Base-by-base conservation (phyloP, 2,797 vertebrate genomes). In the Bufotes viridis region DNA sequence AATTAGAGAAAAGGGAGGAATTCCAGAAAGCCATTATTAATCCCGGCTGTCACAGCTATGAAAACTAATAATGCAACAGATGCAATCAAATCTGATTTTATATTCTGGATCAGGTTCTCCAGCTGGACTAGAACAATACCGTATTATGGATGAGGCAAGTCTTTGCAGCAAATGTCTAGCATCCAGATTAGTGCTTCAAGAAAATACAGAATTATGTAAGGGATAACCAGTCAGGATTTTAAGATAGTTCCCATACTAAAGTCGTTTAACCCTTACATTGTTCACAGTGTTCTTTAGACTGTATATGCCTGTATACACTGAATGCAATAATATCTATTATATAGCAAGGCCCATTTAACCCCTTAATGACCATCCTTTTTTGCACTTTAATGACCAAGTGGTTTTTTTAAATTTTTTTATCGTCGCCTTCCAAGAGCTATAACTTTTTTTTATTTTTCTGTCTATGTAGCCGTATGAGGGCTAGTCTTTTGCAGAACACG, bases 1-100 rank as follows among this genome's bases (percentile, higher is more conserved):
- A 94, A 94, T 91, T 90, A 92, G 91, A 86, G 90, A 89, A 90
- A 87, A 92, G 80, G 82, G 22, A 55, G 57, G 75, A 72, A 17
- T 84, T 88, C 84, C 80, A 57, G 61, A 86, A 80, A 86, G 80
- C 80, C 65, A 65, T 14, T 49, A 84, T 85, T 78, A 61, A 70
- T 82, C 67, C 74, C 42, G 49, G 49, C 22, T 87, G 75, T 84
- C 53, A 18, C 13, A 42, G 70, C 51, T 82, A 78, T 83, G 26
- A 70, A 86, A 86, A 79, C 75, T 72, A 80, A 80, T 86, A 86
- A 86, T 86, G 84, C 79, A 75, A 79, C 75, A 86, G 84, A 86
- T 80, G 76, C 80, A 67, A 86, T 26, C 1, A 24, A 86, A 79
- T 57, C 26, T 70, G 63, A 79, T 57, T 69, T 70, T 86, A 42